Base-by-base conservation (phyloP, 1,140 invertebrate genomes). In the Zaprionus vittiger region DNA sequence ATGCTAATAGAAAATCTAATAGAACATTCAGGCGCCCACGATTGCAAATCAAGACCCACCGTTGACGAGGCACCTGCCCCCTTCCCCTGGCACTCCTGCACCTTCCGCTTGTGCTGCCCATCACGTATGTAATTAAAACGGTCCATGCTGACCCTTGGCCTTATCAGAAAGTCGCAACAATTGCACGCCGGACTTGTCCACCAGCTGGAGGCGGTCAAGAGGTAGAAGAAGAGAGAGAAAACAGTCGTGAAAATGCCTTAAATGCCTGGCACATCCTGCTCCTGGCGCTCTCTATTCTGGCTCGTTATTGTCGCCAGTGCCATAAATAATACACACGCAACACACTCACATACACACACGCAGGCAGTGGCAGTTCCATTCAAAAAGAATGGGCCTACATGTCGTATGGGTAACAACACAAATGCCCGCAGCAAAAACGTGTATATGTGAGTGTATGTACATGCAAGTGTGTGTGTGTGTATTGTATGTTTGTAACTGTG, bases 251-350 rank as follows among this genome's bases (percentile, higher is more conserved):
- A 66, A 73, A 61, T 66, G 38, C 44, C 14, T 80, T 73, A 82
- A 84, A 75, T 79, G 70, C 74, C 44, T 38, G 57, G 55, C 64
- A 69, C 57, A 77, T 77, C 69, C 74, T 67, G 34, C 62, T 4
- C 31, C 31, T 34, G 9, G 31, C 41, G 22, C 22, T 57, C 15
- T 57, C 26, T 55, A 15, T 26, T 20, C 34, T 59, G 20, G 24
- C 59, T 44, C 41, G 34, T 41, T 41, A 17, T 65, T 69, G 59
- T 77, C 69, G 52, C 7, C 67, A 73, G 15, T 64, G 77, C 54
- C 82, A 78, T 78, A 81, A 84, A 85, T 81, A 84, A 80, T 80
- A 84, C 78, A 77, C 81, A 79, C 63, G 52, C 65, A 60, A 56
- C 15, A 47, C 77, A 63, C 49, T 66, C 20, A 61, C 44, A 55